phyloP scores from a whole-genome alignment of 2,113 vertebrate species.

The Nothobranchius furzeri region DNA sequence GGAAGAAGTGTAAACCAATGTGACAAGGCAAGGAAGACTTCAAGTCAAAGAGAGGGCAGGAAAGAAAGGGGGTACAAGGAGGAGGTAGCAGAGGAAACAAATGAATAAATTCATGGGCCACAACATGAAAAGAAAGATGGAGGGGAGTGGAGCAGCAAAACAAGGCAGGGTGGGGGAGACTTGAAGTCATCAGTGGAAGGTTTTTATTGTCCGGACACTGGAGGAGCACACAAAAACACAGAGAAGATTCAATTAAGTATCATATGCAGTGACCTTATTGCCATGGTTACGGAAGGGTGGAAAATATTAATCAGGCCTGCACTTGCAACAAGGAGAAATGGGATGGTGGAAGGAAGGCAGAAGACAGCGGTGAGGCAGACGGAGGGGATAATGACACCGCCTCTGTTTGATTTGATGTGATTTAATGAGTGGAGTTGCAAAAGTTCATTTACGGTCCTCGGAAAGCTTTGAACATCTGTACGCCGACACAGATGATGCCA shows the following conservation, averaged over 20 bases:
- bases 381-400: conserved; percentile 44
- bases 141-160: conserved; percentile 52
- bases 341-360: conserved; percentile 60
- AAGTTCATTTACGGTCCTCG: conserved; percentile 25
- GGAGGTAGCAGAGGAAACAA: conserved; percentile 62
- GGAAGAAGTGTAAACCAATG: conserved; percentile 31
- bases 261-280: conserved; percentile 99
- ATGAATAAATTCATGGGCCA: conserved; percentile 75
- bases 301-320: conserved; percentile 99
- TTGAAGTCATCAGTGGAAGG: conserved; percentile 76
- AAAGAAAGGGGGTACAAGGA: conserved; percentile 60
- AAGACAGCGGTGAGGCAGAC: conserved; percentile 49
- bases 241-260: conserved; percentile 99
- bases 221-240: conserved; percentile 84
- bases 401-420: conserved; percentile 43
- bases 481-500: conserved; percentile 30
- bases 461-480: conserved; percentile 29
- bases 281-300: conserved; percentile 98
- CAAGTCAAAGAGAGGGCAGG: conserved; percentile 54
- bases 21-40: conserved; percentile 52
- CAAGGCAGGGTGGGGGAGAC: conserved; percentile 27
- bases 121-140: conserved; percentile 70
- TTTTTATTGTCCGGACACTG: conserved; percentile 82
- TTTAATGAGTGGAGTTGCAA: conserved; percentile 58
- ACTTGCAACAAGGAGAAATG: conserved; percentile 69